Percentiles rank a stretch among this genome's conserved stretches.
Evolutionary conservation across 2,888 invertebrate species (phyloP).

Genomic region (Chelonus formosanus): DNA sequence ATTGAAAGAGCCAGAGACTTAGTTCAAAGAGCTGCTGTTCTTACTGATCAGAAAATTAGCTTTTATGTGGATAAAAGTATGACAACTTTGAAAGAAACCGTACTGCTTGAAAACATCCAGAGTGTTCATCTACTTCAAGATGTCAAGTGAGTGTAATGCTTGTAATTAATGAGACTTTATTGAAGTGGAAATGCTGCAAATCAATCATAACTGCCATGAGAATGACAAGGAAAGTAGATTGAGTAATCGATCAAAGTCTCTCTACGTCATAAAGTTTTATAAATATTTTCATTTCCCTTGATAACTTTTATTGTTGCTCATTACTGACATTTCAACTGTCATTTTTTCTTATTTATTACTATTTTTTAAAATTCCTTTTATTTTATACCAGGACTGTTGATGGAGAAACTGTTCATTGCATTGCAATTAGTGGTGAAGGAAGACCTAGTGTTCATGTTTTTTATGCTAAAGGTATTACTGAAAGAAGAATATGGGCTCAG

Average conservation of each 20-base stretch:
- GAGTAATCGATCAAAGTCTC: slow-evolving; percentile 20
- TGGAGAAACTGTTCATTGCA: slow-evolving; percentile 58
- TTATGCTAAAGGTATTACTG: slow-evolving; percentile 59
- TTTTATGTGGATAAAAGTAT: slow-evolving; percentile 79
- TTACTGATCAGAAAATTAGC: slow-evolving; percentile 77
- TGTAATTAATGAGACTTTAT: slow-evolving; percentile 19
- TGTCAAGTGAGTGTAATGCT: slow-evolving; percentile 65
- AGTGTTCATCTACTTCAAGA: slow-evolving; percentile 72
- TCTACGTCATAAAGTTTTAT: slow-evolving; percentile 20
- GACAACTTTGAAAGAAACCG: slow-evolving; percentile 75
- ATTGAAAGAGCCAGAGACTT: slow-evolving; percentile 75
- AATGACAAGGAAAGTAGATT: not conserved
- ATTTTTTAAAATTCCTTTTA: too few relatives aligned
- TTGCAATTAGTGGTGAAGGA: slow-evolving; percentile 54
- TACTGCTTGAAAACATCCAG: slow-evolving; percentile 73
- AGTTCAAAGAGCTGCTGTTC: slow-evolving; percentile 69
- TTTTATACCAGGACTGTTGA: slow-evolving; percentile 47
- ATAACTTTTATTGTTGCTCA: too few relatives aligned
- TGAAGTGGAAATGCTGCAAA: slow-evolving; percentile 1
- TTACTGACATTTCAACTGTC: too few relatives aligned
- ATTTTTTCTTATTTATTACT: too few relatives aligned
- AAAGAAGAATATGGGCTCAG: slow-evolving; percentile 77
- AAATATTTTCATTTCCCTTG: not conserved
- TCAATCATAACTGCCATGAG: not conserved
- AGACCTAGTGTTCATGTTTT: slow-evolving; percentile 53